These are phyloP conservation scores for Elymnias hypermnestra DNA, from an alignment of 1,140 invertebrate genomes.

Conservation along the genomic window DNA sequence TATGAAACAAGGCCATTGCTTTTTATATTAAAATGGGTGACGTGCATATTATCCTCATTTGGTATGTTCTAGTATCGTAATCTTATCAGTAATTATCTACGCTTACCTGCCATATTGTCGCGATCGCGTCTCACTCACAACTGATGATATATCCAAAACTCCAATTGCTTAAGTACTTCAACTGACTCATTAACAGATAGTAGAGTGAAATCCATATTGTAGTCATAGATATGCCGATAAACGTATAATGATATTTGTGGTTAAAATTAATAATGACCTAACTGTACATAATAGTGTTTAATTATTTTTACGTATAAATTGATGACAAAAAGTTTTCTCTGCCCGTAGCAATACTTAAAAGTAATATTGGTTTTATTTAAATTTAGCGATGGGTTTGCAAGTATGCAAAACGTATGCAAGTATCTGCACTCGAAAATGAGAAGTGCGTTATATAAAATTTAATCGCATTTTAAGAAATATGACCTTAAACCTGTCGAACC, in stretches of 20 bases:
- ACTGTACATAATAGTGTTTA: not conserved
- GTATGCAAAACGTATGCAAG: too few species aligned
- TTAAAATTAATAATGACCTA: not conserved
- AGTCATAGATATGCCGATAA: constrained; percentile 1
- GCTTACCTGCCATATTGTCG: constrained; percentile 32
- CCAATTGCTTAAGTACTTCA: constrained; percentile 23
- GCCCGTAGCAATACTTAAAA: too few species aligned
- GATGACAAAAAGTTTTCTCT: too few species aligned
- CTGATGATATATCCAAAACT: constrained; percentile 16
- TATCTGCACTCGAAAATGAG: too few species aligned
- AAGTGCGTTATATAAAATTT: too few species aligned
- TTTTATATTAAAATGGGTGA: constrained; percentile 9
- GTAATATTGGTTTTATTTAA: too few species aligned
- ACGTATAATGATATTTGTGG: not conserved
- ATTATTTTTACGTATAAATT: too few species aligned
- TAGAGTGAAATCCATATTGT: constrained; percentile 7
- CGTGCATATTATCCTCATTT: not conserved
- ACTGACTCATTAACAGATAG: constrained; percentile 26
- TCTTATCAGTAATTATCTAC: constrained; percentile 20
- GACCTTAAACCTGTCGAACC: too few species aligned
- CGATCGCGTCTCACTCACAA: constrained; percentile 19
- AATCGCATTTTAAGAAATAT: too few species aligned
- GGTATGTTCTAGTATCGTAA: constrained; percentile 12
- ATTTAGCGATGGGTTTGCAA: too few species aligned
- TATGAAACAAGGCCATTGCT: constrained; percentile 16